Evolutionary conservation across 2,888 invertebrate genomes (phyloP), one percentile per base, ranked within the genome.

Genomic region (Tetropium fuscum): DNA sequence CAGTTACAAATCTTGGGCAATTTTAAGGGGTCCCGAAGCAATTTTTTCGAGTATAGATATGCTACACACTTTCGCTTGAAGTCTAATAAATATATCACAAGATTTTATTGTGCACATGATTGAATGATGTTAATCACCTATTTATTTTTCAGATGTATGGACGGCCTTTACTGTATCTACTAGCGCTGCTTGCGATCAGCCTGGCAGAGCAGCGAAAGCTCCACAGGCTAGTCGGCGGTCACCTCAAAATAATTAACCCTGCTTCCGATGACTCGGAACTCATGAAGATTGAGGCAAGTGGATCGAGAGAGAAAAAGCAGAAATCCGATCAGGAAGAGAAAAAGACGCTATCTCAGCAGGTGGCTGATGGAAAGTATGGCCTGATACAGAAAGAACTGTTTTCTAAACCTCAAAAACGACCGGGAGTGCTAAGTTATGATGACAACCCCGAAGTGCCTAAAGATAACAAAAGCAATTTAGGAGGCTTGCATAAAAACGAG

Each of bases 311-410:
- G 32, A 61, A 66, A 56, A 59, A 44, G 18, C 65, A 66, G 45
- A 70, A 69, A 53, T 60, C 59, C 22, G 83, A 84, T 58, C 91
- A 91, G 62, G 93, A 93, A 64, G 90, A 91, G 19, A 90, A 90
- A 32, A 94, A 94, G 80, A 94, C 94, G 3, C 83, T 94, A 27
- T 88, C 93, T n/a, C 93, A 94, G 82, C 94, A 94, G 82, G 93
- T 94, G 69, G 90, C 91, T 59, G 95, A 95, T 77, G 95, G 94
- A 34, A 94, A 94, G 82, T 95, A 95, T 81, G 94, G 93, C 22
- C 84, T 95, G 3, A 93, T 95, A 68, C 94, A 94, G 77, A 90
- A 91, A 74, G 94, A 94, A 81, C 85, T 94, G 61, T 93, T 94
- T 76, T 82, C 87, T 0, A 87, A 87, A 58, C 83, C 86, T 1